These are phyloP conservation scores for Drosophila melanosoma DNA, from an alignment of 2,888 invertebrate species.

Conservation along the genomic window DNA sequence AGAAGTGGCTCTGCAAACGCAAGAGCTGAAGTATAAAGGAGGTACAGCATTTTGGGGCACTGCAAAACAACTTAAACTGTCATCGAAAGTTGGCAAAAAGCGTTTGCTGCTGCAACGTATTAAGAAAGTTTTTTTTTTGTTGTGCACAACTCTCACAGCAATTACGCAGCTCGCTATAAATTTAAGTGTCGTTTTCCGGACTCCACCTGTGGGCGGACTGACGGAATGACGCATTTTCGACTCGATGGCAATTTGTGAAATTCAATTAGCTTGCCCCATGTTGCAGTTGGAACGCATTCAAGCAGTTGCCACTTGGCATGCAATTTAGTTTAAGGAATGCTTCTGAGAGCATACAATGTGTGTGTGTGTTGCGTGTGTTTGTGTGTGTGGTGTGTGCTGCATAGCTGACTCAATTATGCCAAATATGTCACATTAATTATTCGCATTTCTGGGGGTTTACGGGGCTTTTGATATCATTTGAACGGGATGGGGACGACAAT, in stretches of 20 bases:
- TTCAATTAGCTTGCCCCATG: constrained; percentile 65
- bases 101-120: constrained; percentile 61
- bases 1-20: constrained; percentile 63
- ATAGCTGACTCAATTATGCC: constrained; percentile 72
- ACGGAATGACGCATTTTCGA: constrained; percentile 31
- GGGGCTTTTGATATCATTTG: constrained; percentile 60
- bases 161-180: constrained; percentile 70
- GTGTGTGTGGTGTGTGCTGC: constrained; percentile 42
- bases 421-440: constrained; percentile 81
- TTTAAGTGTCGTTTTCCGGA: constrained; percentile 39
- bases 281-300: constrained; percentile 44
- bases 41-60: constrained; percentile 25
- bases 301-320: constrained; percentile 72
- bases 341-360: constrained; percentile 48
- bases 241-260: constrained; percentile 56
- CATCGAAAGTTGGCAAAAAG: constrained; percentile 69
- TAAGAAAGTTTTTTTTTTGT: constrained; percentile 71
- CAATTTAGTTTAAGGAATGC: constrained; percentile 69
- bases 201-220: constrained; percentile 22
- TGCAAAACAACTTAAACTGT: constrained; percentile 77
- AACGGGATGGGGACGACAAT: constrained; percentile 50
- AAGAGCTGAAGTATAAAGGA: not conserved
- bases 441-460: constrained; percentile 77
- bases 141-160: constrained; percentile 54
- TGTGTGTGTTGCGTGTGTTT: not conserved